phyloP scores from a whole-genome alignment of 1,140 invertebrate species.

The Physella acuta region DNA sequence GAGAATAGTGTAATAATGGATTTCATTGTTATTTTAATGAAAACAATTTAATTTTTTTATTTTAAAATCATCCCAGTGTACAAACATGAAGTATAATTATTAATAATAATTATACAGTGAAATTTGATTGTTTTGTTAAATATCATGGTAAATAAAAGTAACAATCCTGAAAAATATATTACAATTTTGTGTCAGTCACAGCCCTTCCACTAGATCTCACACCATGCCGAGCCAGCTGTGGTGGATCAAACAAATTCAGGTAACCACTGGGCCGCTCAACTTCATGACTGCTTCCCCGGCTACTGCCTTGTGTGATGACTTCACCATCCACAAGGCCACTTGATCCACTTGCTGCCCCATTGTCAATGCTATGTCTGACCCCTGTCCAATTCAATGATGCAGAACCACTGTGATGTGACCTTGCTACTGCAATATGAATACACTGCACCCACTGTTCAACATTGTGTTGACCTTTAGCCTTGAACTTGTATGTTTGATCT shows the following conservation, averaged over 20 bases:
- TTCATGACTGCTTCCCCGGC: background rate
- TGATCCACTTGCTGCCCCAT: background rate
- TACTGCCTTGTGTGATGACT: background rate
- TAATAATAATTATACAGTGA: too few species aligned
- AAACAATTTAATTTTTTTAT: too few species aligned
- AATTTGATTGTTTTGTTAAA: too few species aligned
- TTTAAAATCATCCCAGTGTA: too few species aligned
- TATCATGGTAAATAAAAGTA: too few species aligned
- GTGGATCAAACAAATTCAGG: background rate
- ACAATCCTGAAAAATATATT: too few species aligned
- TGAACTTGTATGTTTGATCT: slow-evolving; percentile 82
- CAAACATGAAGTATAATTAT: too few species aligned
- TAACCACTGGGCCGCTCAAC: background rate
- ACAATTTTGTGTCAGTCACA: slow-evolving; percentile 20
- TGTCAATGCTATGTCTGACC: background rate
- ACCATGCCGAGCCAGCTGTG: too few species aligned
- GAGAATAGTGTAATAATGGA: too few species aligned
- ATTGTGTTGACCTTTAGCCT: slow-evolving; percentile 91
- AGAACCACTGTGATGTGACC: slow-evolving; percentile 23
- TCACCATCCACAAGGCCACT: background rate
- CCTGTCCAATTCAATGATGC: background rate
- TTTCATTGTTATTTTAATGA: too few species aligned
- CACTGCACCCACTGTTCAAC: slow-evolving; percentile 82
- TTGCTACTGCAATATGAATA: slow-evolving; percentile 56
- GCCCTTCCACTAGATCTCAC: background rate